Conservation (phyloP, 2,113 vertebrate species). For the Cercopithecus mona region DNA sequence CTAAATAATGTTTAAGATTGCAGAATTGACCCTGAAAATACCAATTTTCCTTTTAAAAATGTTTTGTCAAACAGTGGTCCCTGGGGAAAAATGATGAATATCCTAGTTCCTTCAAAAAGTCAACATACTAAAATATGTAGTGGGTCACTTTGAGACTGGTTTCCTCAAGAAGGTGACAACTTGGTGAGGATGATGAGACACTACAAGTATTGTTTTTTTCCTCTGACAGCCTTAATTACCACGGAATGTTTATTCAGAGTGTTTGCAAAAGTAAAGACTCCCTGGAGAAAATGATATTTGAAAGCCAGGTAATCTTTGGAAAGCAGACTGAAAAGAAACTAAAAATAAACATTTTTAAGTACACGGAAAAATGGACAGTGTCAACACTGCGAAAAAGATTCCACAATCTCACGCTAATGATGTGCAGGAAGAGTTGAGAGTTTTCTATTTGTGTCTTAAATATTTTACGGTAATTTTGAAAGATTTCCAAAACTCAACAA, state of each 20-base stretch:
- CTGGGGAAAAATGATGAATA: background rate
- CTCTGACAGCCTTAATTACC: background rate
- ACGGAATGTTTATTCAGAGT: background rate
- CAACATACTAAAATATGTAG: background rate
- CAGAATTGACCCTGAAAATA: conserved; percentile 14
- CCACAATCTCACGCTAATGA: background rate
- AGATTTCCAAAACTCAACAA: background rate
- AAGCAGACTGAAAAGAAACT: conserved; percentile 60
- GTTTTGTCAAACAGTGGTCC: conserved; percentile 13
- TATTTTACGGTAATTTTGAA: background rate
- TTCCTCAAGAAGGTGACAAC: background rate
- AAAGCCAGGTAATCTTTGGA: conserved; percentile 52
- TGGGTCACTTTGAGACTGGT: background rate
- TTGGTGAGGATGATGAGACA: background rate
- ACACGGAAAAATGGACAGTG: background rate
- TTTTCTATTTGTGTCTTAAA: background rate
- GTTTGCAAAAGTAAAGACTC: conserved; percentile 31
- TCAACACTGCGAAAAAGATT: background rate
- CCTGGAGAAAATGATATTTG: conserved; percentile 18
- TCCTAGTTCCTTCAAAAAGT: background rate
- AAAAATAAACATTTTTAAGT: conserved; percentile 47
- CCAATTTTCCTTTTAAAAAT: conserved; percentile 45
- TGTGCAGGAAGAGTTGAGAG: background rate
- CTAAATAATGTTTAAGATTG: background rate
- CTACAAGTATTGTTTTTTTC: conserved; percentile 22